These are phyloP conservation scores for Ammospiza nelsoni DNA, from an alignment of 2,113 vertebrate species.

Conservation along the genomic window DNA sequence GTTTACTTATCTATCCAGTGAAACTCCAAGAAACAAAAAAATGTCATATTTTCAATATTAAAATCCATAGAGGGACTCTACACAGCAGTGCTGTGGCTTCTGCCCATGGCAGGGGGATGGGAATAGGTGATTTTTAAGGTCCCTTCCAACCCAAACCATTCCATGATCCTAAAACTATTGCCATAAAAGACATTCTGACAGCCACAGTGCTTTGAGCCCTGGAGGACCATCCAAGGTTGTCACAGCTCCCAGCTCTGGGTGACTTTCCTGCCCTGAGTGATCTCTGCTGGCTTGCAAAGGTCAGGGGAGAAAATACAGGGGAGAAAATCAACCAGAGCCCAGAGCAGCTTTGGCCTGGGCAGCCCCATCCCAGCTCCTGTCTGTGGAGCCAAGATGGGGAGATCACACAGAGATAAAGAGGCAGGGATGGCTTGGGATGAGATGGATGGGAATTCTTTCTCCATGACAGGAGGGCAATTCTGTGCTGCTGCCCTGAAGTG, in stretches of 20 bases:
- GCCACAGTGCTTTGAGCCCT: not conserved
- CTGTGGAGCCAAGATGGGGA: not conserved
- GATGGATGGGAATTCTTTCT: not conserved
- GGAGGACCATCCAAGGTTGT: not conserved
- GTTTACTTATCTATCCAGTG: not conserved
- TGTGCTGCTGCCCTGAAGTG: too few species aligned
- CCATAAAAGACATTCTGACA: not conserved
- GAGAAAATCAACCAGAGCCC: constrained; percentile 15
- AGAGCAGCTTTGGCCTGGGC: not conserved
- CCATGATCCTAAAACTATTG: not conserved
- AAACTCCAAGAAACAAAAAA: not conserved
- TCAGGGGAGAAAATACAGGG: not conserved
- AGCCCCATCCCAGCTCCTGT: not conserved
- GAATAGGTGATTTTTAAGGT: not conserved
- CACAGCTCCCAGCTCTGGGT: not conserved
- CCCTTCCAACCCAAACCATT: not conserved
- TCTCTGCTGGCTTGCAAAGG: not conserved
- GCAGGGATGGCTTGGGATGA: not conserved
- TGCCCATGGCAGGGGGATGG: not conserved
- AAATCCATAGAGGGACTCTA: not conserved
- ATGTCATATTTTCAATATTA: not conserved
- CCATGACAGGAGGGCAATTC: not conserved
- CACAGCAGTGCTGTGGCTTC: not conserved
- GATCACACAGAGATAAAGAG: not conserved
- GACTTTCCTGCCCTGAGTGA: not conserved